A percentile compares a stretch with the other conserved stretches of the same genome.
Evolutionary conservation across 2,113 vertebrate species (phyloP).

Genomic region (Uropsilus gracilis): DNA sequence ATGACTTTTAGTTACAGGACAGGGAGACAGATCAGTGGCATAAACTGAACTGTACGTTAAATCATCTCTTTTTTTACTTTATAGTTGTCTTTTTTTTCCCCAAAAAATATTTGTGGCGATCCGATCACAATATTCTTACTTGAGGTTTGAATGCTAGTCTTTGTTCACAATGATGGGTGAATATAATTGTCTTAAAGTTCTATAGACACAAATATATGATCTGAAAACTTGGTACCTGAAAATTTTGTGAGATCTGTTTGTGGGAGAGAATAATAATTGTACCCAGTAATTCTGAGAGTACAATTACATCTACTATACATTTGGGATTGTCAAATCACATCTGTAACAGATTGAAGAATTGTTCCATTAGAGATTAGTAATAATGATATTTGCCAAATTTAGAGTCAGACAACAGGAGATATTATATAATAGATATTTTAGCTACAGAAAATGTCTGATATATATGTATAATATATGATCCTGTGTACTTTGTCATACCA

Average conservation of each 20-base stretch:
- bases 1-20: neutral
- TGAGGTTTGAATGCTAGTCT: constrained; percentile 32
- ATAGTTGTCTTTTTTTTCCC: neutral
- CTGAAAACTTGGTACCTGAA: neutral
- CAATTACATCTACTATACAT: constrained; percentile 1
- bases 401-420: neutral
- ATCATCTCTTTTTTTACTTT: neutral
- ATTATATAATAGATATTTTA: neutral
- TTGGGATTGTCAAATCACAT: neutral
- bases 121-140: neutral
- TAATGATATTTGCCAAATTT: neutral
- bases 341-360: neutral
- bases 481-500: neutral
- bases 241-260: neutral
- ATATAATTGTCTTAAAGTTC: neutral
- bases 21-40: neutral
- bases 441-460: neutral
- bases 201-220: neutral
- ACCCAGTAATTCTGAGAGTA: neutral
- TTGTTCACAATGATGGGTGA: neutral
- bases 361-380: neutral
- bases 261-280: constrained; percentile 19
- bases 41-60: neutral
- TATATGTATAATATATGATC: neutral
- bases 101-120: neutral